A percentile compares a stretch with the other conserved stretches of the same genome.
Conservation (phyloP, 2,797 vertebrate genomes). For the Crypturellus tataupa region DNA sequence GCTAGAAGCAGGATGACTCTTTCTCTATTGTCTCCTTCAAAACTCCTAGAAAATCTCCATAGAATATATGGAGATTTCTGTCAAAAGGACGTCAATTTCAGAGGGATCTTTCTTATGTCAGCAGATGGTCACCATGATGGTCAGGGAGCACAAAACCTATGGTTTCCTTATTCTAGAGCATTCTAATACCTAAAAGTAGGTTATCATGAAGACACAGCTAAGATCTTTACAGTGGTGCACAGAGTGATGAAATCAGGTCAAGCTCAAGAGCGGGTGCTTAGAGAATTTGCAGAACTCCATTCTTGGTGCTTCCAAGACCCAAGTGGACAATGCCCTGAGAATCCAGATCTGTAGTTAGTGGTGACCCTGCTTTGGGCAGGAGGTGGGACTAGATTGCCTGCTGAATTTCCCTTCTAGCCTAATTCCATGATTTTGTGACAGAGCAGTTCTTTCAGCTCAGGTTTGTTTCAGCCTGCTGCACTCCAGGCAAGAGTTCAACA, state of each 20-base stretch:
- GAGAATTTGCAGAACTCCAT: background rate
- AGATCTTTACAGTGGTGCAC: background rate
- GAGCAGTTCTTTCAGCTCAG: background rate
- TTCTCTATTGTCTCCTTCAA: background rate
- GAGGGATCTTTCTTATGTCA: background rate
- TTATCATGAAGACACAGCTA: background rate
- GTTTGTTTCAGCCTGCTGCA: background rate
- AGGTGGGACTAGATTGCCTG: background rate
- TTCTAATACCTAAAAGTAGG: background rate
- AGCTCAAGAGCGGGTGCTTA: background rate
- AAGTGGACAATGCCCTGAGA: background rate
- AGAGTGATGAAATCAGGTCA: background rate
- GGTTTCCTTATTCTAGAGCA: background rate
- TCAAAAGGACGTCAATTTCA: background rate
- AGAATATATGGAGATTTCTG: background rate
- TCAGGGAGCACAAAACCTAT: background rate
- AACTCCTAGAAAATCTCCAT: background rate
- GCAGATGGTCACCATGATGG: background rate
- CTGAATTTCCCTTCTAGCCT: background rate
- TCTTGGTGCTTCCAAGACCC: background rate
- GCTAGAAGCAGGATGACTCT: background rate
- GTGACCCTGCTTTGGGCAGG: fast-evolving
- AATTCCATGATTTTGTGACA: background rate
- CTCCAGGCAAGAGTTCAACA: background rate
- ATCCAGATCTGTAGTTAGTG: background rate